Percentiles rank a stretch among this genome's conserved stretches.
Evolutionary conservation across 2,888 invertebrate genomes (phyloP).

Genomic region (Campoplex nolae): DNA sequence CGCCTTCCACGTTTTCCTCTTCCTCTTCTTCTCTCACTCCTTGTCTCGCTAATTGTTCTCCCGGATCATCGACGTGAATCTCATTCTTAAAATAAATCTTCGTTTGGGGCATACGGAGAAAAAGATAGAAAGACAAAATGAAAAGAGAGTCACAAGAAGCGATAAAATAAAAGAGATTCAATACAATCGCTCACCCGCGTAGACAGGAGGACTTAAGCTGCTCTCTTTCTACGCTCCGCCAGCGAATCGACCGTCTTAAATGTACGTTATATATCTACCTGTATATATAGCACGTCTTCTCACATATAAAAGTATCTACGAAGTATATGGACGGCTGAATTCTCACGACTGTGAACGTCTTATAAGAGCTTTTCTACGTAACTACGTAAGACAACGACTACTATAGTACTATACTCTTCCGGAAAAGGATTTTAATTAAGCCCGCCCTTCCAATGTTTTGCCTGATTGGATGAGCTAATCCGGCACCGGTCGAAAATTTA

Average conservation of each 20-base stretch:
- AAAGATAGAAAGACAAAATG: slow-evolving; percentile 28
- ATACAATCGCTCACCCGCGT: slow-evolving; percentile 68
- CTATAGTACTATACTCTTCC: slow-evolving; percentile 73
- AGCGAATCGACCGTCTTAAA: slow-evolving; percentile 37
- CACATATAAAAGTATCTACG: slow-evolving; percentile 13
- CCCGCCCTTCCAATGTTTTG: slow-evolving; percentile 84
- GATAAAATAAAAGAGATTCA: slow-evolving; percentile 63
- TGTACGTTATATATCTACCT: slow-evolving; percentile 18
- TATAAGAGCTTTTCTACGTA: slow-evolving; percentile 72
- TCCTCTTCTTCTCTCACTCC: not conserved
- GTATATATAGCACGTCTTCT: not conserved
- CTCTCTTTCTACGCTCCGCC: slow-evolving; percentile 51
- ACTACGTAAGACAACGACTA: slow-evolving; percentile 66
- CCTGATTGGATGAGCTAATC: slow-evolving; percentile 82
- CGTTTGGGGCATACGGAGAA: slow-evolving; percentile 45
- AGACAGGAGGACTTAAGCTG: slow-evolving; percentile 64
- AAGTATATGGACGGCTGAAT: slow-evolving; percentile 40
- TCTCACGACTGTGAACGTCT: slow-evolving; percentile 71
- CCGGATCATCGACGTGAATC: slow-evolving; percentile 65
- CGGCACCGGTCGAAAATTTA: slow-evolving; percentile 78
- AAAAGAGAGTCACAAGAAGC: slow-evolving; percentile 29
- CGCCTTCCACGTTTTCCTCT: slow-evolving; percentile 16
- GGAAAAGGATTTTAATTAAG: slow-evolving; percentile 84
- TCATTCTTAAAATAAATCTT: slow-evolving; percentile 65
- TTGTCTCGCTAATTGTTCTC: slow-evolving; percentile 62